A percentile compares a stretch with the other conserved stretches of the same genome.
These are phyloP conservation scores for Drosophila conformis DNA, from an alignment of 2,888 invertebrate genomes.

Conservation along the genomic window DNA sequence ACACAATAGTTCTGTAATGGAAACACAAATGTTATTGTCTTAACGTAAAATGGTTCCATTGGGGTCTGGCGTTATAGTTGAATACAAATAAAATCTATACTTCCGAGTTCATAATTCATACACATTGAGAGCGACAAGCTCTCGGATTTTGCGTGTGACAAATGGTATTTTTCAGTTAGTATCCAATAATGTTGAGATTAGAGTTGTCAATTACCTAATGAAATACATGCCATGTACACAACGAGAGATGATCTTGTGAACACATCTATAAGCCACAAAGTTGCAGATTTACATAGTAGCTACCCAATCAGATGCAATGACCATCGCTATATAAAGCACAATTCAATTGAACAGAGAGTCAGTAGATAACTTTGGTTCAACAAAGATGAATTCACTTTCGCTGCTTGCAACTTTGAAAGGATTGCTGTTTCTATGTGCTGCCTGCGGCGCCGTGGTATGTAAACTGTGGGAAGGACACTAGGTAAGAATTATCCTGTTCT, in stretches of 20 bases:
- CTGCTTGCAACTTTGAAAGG: neutral
- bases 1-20: neutral
- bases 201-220: neutral
- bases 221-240: neutral
- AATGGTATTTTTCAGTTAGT: neutral
- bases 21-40: neutral
- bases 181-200: neutral
- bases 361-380: neutral
- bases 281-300: neutral
- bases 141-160: neutral
- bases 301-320: neutral
- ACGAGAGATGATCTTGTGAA: neutral
- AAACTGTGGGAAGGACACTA: neutral
- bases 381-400: neutral
- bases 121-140: neutral
- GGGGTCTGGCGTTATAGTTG: neutral
- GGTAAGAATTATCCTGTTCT: too few species aligned
- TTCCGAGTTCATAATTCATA: neutral
- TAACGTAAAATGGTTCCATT: neutral
- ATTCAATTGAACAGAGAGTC: neutral
- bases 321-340: neutral
- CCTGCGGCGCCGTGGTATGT: conserved; percentile 13
- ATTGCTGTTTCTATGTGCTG: neutral
- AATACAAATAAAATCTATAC: neutral
- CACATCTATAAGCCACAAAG: neutral